Evolutionary conservation across 1,140 invertebrate species (phyloP), one percentile per base, ranked within the genome.

Genomic region (Helicorthomorpha holstii): DNA sequence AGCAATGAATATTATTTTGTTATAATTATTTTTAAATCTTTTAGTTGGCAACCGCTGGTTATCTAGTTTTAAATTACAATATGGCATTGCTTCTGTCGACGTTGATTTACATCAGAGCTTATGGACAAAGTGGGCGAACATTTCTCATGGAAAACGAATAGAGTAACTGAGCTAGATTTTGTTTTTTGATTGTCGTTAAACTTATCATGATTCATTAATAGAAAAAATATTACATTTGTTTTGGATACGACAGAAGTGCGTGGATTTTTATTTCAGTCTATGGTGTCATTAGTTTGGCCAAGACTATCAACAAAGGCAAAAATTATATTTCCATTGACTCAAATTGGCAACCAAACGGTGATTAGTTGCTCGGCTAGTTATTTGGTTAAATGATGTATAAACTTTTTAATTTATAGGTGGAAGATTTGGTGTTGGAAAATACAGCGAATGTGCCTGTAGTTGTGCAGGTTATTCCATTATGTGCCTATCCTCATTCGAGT

Each of bases 331-430:
- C 84, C 85, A 10, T 64, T 88, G 26, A 88, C 85, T 3, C 83
- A 88, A 68, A 76, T 89, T 54, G 81, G 82, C 46, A 86, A 86
- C 64, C 73, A 73, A 29, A 78, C 82, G n/a, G 76, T 79, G 43
- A 23, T n/a, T 44, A 49, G 22, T 19, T 48, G 22, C 14, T 7
- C 14, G 25, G 4, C 4, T 26, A 48, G 25, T 7, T 26, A 48
- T 21, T 27, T 3, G 4, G 7, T 22, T 14, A 48, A 16, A 27
- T 44, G 45, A 27, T n/a, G 0, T 57, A 34, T 42, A 49, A 24
- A 55, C 49, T 51, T 54, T 60, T 7, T 49, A 53, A 66, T 66
- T 16, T 7, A 23, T 58, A 71, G 66, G 64, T 71, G 25, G 64
- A 70, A 56, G 72, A 75, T 59, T 63, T 75, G 52, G 64, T 70